These are phyloP conservation scores for Agrilus biguttatus DNA, from an alignment of 2,888 invertebrate species.

Conservation along the genomic window DNA sequence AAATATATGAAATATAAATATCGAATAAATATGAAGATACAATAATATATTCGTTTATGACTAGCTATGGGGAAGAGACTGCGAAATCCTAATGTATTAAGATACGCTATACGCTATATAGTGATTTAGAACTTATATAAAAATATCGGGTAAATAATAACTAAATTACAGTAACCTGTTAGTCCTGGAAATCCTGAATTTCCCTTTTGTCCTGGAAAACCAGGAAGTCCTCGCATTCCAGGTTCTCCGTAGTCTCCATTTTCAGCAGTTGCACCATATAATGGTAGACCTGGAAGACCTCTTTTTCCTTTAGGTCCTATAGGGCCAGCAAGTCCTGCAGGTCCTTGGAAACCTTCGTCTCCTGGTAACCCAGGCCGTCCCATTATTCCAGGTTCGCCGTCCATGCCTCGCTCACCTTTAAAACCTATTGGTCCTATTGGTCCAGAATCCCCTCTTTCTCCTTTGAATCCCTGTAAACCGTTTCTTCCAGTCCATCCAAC, in stretches of 20 bases:
- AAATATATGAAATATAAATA: too few relatives aligned
- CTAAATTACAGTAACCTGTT: too few relatives aligned
- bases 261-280: conserved; percentile 24
- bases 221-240: conserved; percentile 37
- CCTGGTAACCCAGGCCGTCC: conserved; percentile 41
- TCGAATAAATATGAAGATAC: too few relatives aligned
- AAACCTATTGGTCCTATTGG: conserved; percentile 19
- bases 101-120: too few relatives aligned
- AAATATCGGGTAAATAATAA: too few relatives aligned
- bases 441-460: conserved; percentile 41
- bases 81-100: too few relatives aligned
- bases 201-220: conserved; percentile 38
- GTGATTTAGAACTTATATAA: too few relatives aligned
- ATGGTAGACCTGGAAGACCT: conserved; percentile 32
- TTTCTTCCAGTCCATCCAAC: conserved; percentile 12
- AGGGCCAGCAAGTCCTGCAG: conserved; percentile 36
- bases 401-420: conserved; percentile 58
- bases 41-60: too few relatives aligned
- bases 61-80: too few relatives aligned
- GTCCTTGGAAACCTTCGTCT: conserved; percentile 34
- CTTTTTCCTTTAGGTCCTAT: conserved; percentile 36
- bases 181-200: conserved; percentile 42
- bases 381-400: conserved; percentile 54
- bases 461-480: conserved; percentile 29
- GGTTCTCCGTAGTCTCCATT: conserved; percentile 39